Evolutionary conservation across 2,113 vertebrate species (phyloP).

Genomic region (Heterotilapia buettikoferi): DNA sequence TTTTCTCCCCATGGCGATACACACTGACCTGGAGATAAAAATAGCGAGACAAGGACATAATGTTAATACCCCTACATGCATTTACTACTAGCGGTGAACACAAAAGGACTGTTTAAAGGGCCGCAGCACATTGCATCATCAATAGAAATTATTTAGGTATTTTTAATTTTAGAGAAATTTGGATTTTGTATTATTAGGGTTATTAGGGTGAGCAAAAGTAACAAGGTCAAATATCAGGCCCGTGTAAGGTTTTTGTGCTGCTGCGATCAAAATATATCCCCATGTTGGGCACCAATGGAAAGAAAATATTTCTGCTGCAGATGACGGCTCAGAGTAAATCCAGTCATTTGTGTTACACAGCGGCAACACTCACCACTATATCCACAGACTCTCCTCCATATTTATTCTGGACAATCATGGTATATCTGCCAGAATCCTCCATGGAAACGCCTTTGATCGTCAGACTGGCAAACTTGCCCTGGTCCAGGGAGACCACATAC

Average conservation of each 20-base stretch:
- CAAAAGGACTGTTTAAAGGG: not conserved
- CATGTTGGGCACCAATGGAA: not conserved
- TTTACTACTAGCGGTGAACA: not conserved
- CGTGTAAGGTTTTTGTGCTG: not conserved
- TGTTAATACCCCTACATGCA: not conserved
- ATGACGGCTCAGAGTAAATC: conserved; percentile 23
- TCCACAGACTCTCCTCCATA: conserved; percentile 95
- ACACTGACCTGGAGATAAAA: conserved; percentile 72
- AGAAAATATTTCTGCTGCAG: conserved; percentile 2
- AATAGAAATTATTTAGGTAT: not conserved
- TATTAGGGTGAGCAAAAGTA: not conserved
- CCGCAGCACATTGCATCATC: not conserved
- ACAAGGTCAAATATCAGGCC: not conserved
- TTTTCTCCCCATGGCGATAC: conserved; percentile 89
- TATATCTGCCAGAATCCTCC: conserved; percentile 93
- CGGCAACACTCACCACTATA: conserved; percentile 76
- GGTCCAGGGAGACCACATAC: conserved; percentile 82
- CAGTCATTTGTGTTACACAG: conserved; percentile 13
- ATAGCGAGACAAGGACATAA: not conserved
- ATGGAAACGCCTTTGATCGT: conserved; percentile 88
- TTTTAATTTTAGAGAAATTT: not conserved
- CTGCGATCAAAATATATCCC: conserved; percentile 7
- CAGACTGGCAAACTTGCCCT: conserved; percentile 84
- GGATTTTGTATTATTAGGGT: not conserved
- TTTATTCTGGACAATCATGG: conserved; percentile 93